These are phyloP conservation scores for Zaprionus vittiger DNA, from an alignment of 1,140 invertebrate genomes.

Conservation along the genomic window DNA sequence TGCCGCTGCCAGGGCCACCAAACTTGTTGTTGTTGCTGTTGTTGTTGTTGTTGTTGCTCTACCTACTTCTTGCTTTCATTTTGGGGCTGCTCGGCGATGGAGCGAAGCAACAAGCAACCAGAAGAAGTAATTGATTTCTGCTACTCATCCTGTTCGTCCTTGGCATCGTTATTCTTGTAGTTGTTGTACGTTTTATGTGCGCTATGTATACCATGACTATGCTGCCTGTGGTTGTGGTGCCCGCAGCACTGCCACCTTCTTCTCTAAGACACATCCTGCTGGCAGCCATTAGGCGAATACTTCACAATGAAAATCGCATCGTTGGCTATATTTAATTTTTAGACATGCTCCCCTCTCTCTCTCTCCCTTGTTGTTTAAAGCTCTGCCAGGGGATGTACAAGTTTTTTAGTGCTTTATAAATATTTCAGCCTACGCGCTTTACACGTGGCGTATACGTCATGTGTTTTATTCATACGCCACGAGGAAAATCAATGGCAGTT, in stretches of 20 bases:
- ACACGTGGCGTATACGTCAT: constrained; percentile 48
- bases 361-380: constrained; percentile 35
- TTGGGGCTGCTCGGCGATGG: constrained; percentile 12
- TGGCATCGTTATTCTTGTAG: constrained; percentile 29
- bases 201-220: constrained; percentile 49
- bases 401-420: constrained; percentile 52
- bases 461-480: constrained; percentile 41
- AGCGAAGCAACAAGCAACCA: constrained; percentile 69
- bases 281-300: constrained; percentile 47
- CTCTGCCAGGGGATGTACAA: neutral
- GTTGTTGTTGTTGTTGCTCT: constrained; percentile 13
- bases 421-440: constrained; percentile 23
- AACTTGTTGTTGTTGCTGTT: constrained; percentile 60
- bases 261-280: constrained; percentile 36
- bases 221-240: constrained; percentile 29
- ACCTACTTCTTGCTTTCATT: constrained; percentile 8
- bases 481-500: constrained; percentile 20
- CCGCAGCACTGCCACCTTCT: constrained; percentile 9
- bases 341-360: constrained; percentile 8
- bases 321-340: constrained; percentile 61
- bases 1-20: constrained; percentile 63
- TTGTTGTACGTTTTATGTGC: constrained; percentile 33
- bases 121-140: constrained; percentile 76
- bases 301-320: constrained; percentile 45
- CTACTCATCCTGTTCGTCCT: constrained; percentile 51